Percentiles rank a stretch among this genome's conserved stretches.
Conservation (phyloP, 2,797 vertebrate genomes). For the Melanotaenia trifasciata region DNA sequence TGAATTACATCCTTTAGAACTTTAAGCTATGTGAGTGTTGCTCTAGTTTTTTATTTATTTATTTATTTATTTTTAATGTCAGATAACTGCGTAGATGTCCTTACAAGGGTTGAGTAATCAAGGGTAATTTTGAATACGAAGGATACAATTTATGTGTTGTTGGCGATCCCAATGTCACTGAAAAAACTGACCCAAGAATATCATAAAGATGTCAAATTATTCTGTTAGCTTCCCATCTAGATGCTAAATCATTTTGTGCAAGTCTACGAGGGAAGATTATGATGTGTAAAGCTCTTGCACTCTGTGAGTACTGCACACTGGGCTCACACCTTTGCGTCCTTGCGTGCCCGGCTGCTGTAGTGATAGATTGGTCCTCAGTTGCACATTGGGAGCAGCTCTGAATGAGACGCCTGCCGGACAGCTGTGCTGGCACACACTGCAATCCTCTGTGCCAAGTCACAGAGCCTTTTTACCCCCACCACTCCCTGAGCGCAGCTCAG, state of each 20-base stretch:
- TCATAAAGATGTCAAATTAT: slow-evolving; percentile 43
- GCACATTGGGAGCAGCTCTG: slow-evolving; percentile 61
- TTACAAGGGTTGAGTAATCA: slow-evolving; percentile 35
- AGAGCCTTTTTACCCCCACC: slow-evolving; percentile 67
- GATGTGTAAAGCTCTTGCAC: slow-evolving; percentile 59
- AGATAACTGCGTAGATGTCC: slow-evolving; percentile 4
- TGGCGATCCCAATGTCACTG: slow-evolving; percentile 33
- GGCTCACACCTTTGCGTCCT: slow-evolving; percentile 75
- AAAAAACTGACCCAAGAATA: slow-evolving; percentile 28
- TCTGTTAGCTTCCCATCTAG: slow-evolving; percentile 29
- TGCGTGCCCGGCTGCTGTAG: slow-evolving; percentile 65
- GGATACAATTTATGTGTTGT: slow-evolving; percentile 5
- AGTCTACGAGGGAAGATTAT: slow-evolving; percentile 42
- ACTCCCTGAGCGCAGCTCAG: slow-evolving; percentile 72
- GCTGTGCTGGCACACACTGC: slow-evolving; percentile 77
- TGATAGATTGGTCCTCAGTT: slow-evolving; percentile 71
- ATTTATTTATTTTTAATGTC: not conserved
- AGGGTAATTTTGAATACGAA: slow-evolving; percentile 18
- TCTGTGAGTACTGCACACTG: slow-evolving; percentile 49
- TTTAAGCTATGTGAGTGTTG: slow-evolving; percentile 66
- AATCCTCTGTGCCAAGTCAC: slow-evolving; percentile 71
- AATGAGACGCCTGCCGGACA: slow-evolving; percentile 78
- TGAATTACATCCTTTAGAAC: slow-evolving; percentile 81
- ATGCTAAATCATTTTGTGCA: slow-evolving; percentile 45
- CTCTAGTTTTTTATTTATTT: slow-evolving; percentile 34